Evolutionary conservation across 2,113 vertebrate genomes (phyloP).

Genomic region (Oreamnos americanus): DNA sequence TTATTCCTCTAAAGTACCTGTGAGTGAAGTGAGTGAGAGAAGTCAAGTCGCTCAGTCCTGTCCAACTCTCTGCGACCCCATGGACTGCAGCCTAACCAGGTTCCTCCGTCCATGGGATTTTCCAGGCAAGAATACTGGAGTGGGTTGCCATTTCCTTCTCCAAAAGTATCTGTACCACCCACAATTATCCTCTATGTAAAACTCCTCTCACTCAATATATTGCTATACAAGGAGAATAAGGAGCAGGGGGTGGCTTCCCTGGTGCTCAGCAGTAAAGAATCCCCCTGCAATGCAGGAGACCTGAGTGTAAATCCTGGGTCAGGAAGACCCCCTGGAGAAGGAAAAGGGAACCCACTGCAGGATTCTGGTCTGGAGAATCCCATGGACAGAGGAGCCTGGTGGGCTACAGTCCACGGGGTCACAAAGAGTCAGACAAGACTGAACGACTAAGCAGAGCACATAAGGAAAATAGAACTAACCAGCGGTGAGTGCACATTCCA

Average conservation of each 20-base stretch:
- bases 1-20: not conserved
- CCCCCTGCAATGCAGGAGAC: not conserved
- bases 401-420: not conserved
- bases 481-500: rapidly evolving
- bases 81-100: too few relatives aligned
- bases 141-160: too few relatives aligned
- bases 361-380: not conserved
- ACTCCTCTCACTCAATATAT: not conserved
- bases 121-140: too few relatives aligned
- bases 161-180: not conserved
- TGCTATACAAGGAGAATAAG: not conserved
- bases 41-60: too few relatives aligned
- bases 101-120: too few relatives aligned
- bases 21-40: too few relatives aligned
- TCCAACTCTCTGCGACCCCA: too few relatives aligned
- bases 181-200: not conserved
- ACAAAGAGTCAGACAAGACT: not conserved
- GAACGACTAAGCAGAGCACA: not conserved
- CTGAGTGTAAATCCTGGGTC: not conserved
- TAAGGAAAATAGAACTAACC: not conserved
- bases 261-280: not conserved
- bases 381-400: not conserved
- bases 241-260: not conserved
- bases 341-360: not conserved
- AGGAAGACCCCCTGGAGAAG: not conserved